A percentile compares a stretch with the other conserved stretches of the same genome.
phyloP scores from a whole-genome alignment of 2,113 vertebrate species.

The Oreochromis aureus region DNA sequence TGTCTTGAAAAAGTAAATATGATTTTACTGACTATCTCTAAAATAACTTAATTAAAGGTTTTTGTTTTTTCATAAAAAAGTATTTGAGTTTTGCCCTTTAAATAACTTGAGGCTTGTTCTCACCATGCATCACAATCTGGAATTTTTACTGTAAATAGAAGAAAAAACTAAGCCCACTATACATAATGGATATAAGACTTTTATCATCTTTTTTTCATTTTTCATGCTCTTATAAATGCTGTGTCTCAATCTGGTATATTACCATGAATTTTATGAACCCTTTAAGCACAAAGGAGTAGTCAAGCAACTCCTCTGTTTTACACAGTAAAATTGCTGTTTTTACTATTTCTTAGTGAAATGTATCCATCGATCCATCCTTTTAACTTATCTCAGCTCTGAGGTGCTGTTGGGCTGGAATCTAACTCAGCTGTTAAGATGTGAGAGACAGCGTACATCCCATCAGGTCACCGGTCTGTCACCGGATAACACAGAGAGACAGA shows the following conservation, averaged over 20 bases:
- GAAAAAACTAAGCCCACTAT: neutral
- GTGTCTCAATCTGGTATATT: neutral
- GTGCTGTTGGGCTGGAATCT: neutral
- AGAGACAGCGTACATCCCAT: neutral
- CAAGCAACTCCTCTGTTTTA: neutral
- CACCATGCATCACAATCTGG: neutral
- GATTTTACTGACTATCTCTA: neutral
- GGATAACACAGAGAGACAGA: neutral
- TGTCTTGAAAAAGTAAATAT: neutral
- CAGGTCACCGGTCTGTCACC: neutral
- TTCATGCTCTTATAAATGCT: neutral
- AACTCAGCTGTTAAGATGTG: neutral
- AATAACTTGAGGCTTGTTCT: neutral
- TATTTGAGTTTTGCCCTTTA: neutral
- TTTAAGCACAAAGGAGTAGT: neutral
- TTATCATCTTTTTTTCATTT: neutral
- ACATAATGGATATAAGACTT: neutral
- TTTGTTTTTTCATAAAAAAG: neutral
- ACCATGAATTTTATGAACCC: neutral
- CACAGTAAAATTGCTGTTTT: neutral
- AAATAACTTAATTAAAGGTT: neutral
- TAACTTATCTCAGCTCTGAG: neutral
- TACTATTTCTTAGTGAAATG: neutral
- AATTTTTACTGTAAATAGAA: neutral
- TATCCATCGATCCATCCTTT: neutral